Evolutionary conservation across 2,113 vertebrate genomes (phyloP).

Genomic region (Chaetodon trifascialis): DNA sequence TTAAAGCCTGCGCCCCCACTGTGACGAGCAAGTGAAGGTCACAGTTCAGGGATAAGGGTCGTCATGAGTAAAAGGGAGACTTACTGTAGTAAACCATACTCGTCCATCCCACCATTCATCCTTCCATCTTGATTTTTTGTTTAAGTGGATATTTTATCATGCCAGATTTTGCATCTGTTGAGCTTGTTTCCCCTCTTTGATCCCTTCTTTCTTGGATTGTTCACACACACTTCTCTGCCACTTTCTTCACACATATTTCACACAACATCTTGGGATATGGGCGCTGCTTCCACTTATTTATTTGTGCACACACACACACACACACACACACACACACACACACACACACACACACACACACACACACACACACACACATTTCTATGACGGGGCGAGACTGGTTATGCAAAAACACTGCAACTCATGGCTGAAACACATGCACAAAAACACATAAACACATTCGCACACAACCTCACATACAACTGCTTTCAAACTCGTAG

Average conservation of each 20-base stretch:
- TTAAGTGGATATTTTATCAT: slow-evolving; percentile 29
- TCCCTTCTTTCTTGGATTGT: slow-evolving; percentile 13
- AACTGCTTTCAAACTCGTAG: slow-evolving; percentile 44
- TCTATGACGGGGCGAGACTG: slow-evolving; percentile 2
- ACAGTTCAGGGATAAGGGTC: slow-evolving; percentile 63
- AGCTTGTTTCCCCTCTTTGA: slow-evolving; percentile 27
- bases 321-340: too few species aligned
- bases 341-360: too few species aligned
- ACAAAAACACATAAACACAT: slow-evolving; percentile 28
- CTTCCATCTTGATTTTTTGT: slow-evolving; percentile 22
- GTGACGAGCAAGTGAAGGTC: slow-evolving; percentile 67
- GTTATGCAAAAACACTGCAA: slow-evolving; percentile 24
- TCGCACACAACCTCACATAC: slow-evolving; percentile 32
- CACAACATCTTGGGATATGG: slow-evolving; percentile 39
- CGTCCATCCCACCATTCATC: slow-evolving; percentile 19
- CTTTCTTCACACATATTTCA: slow-evolving; percentile 39
- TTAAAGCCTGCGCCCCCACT: slow-evolving; percentile 66
- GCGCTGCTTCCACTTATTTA: slow-evolving; percentile 8
- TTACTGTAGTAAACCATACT: slow-evolving; percentile 46
- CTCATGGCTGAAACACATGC: slow-evolving; percentile 5
- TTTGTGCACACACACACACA: neutral
- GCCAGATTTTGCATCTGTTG: slow-evolving; percentile 50
- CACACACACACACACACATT: neutral
- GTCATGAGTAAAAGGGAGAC: slow-evolving; percentile 48
- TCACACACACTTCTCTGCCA: slow-evolving; percentile 30